Conservation (phyloP, 1,140 invertebrate species). For the Bactericera cockerelli region DNA sequence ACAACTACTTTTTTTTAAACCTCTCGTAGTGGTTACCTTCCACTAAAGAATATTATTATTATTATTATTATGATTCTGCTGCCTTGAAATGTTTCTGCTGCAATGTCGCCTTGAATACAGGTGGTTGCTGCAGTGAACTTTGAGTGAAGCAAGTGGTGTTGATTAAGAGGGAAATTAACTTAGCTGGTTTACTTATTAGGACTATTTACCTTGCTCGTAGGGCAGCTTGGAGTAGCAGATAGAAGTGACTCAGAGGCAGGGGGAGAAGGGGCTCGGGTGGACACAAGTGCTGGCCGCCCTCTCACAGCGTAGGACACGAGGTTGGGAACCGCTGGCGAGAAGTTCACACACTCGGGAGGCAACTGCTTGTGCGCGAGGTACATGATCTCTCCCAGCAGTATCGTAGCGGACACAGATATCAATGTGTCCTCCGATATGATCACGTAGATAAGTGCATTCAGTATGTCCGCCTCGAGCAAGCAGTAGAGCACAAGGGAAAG, state of each 20-base stretch:
- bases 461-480: constrained; percentile 68
- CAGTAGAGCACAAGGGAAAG: constrained; percentile 73
- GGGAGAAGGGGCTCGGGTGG: neutral
- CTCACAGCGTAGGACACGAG: constrained; percentile 61
- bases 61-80: no score
- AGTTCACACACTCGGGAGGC: constrained; percentile 66
- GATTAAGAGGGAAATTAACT: no score
- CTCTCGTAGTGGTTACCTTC: no score
- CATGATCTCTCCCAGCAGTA: constrained; percentile 72
- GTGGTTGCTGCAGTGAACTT: no score
- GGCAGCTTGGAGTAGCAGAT: no score
- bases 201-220: no score
- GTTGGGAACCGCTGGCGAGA: constrained; percentile 63
- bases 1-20: no score
- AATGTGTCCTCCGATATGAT: constrained; percentile 75
- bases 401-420: constrained; percentile 76
- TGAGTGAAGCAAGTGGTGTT: no score
- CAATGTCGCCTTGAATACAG: no score
- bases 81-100: no score
- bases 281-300: constrained; percentile 28
- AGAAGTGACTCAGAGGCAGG: neutral
- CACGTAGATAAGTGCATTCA: constrained; percentile 80
- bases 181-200: no score
- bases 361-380: constrained; percentile 69
- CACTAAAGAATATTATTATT: no score